Percentiles rank a stretch among this genome's conserved stretches.
Evolutionary conservation across 2,113 vertebrate species (phyloP).

Genomic region (Empidonax traillii): DNA sequence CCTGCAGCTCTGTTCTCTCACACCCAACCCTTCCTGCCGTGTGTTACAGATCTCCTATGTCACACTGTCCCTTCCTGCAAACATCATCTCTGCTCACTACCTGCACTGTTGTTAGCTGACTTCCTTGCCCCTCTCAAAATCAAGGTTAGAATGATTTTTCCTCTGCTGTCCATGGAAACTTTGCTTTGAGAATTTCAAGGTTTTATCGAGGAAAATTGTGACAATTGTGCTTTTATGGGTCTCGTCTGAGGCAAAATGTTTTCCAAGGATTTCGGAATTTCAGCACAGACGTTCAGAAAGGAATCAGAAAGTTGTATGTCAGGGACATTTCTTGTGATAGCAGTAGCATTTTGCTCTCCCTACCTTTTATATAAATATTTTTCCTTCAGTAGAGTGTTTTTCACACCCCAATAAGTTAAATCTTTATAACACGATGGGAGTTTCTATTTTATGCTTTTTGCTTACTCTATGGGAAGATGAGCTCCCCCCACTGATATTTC

Average conservation of each 20-base stretch:
- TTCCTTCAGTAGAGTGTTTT: neutral
- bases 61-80: neutral
- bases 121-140: neutral
- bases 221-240: fast-evolving
- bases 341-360: neutral
- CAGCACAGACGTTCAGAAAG: neutral
- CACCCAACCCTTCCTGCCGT: neutral
- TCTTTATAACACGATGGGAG: neutral
- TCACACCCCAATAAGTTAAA: neutral
- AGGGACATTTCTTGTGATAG: neutral
- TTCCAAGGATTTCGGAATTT: neutral
- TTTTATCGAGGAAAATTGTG: neutral
- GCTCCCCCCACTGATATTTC: neutral
- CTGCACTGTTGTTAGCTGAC: neutral
- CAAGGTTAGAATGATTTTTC: neutral
- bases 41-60: neutral
- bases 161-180: neutral
- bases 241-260: neutral
- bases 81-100: fast-evolving
- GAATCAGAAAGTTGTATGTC: neutral
- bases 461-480: neutral
- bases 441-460: neutral
- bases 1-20: neutral
- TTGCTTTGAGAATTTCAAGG: neutral
- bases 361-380: neutral